Evolutionary conservation across 2,888 invertebrate genomes (phyloP).

Genomic region (Taphrorychus bicolor): DNA sequence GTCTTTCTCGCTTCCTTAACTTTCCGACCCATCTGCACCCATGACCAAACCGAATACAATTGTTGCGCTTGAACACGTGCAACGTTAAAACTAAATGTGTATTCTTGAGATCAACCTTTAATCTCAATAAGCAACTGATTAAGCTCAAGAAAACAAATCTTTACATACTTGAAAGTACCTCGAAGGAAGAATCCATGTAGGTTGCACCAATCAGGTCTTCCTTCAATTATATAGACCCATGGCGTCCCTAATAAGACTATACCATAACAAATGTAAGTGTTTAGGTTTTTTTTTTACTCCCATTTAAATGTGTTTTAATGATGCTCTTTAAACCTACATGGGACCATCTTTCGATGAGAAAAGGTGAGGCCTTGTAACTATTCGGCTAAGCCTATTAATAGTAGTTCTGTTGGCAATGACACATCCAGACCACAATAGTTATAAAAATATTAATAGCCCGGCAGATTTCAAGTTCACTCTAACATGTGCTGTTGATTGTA

Average conservation of each 20-base stretch:
- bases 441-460: conserved; percentile 40
- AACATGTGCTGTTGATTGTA: conserved; percentile 37
- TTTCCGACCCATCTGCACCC: conserved; percentile 32
- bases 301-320: conserved; percentile 37
- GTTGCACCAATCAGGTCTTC: conserved; percentile 10
- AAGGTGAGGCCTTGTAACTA: not conserved
- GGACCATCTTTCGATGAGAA: conserved; percentile 26
- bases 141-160: not conserved
- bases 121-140: too few species aligned
- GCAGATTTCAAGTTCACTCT: conserved; percentile 40
- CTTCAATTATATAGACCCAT: conserved; percentile 38
- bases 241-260: conserved; percentile 33
- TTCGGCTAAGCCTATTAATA: conserved; percentile 24
- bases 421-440: conserved; percentile 39
- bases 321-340: not conserved
- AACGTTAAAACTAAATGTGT: not conserved
- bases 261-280: conserved; percentile 31
- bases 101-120: too few species aligned
- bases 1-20: conserved; percentile 40
- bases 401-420: conserved; percentile 21
- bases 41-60: not conserved
- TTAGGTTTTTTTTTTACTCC: conserved; percentile 23
- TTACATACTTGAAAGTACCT: too few species aligned
- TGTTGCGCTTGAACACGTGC: not conserved
- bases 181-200: conserved; percentile 7